Evolutionary conservation across 2,113 vertebrate species (phyloP), one percentile per base, ranked within the genome.

Genomic region (Pavo muticus): DNA sequence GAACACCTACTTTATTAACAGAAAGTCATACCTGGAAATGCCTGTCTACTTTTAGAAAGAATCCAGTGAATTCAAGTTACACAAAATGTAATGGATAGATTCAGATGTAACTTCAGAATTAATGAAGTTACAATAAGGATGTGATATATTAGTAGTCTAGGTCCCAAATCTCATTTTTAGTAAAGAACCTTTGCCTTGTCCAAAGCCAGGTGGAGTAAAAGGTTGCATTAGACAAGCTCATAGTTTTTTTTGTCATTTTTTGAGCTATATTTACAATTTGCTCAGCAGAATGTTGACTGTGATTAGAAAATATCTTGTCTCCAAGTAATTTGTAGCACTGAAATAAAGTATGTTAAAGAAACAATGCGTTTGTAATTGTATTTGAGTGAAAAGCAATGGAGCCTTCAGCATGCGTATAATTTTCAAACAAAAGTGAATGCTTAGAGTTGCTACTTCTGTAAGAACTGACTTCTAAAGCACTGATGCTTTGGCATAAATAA

Each of bases 261-360:
- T 78, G 47, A 87, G 24, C 5, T 17, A 32, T 78, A 37, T 61
- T 81, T 84, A 74, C 52, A 84, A 64, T 54, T 70, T 84, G 14
- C 35, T 74, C 48, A 54, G 14, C 32, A 56, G n/a, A 71, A 81
- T 84, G 40, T 65, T 77, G 68, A 76, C 45, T 78, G 42, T 68
- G 42, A 75, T 65, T 52, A 90, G 47, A 88, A 91, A 88, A 74
- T 56, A 87, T 7, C 44, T 48, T 77, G 52, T 87, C 61, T 77
- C 86, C 48, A 64, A 71, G 17, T 6, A 87, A 90, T 23, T 20
- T 75, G 52, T 57, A 65, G 57, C 23, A 87, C 52, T 74, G 65
- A 5, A 91, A 93, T 90, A 88, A 93, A 86, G 16, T 50, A 81
- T 23, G 20, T 68, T 56, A 78, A 60, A 88, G 35, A 92, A 87